Percentiles rank a stretch among this genome's conserved stretches.
Evolutionary conservation across 2,797 vertebrate species (phyloP).

Genomic region (Cygnus olor): DNA sequence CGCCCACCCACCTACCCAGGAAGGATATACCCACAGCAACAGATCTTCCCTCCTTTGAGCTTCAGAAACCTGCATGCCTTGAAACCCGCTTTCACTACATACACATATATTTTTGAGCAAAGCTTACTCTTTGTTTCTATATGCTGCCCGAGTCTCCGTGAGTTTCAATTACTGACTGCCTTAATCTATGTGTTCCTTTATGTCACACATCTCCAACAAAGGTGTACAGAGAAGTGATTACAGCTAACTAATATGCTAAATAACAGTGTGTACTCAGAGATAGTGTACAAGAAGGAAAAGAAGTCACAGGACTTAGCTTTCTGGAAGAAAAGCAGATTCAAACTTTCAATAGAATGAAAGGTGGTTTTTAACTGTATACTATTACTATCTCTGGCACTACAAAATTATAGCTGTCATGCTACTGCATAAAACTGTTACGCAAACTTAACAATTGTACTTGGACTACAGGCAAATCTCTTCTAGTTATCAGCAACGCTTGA

Average conservation of each 20-base stretch:
- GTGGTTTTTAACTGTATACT: neutral
- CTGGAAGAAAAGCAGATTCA: neutral
- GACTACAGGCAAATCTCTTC: neutral
- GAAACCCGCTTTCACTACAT: neutral
- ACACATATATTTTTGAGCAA: accelerated
- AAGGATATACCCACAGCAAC: neutral
- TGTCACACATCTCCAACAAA: neutral
- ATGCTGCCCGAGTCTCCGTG: accelerated
- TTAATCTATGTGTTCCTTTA: accelerated
- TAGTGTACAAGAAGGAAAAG: neutral
- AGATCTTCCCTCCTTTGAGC: neutral
- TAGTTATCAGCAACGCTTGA: neutral
- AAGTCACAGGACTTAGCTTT: neutral
- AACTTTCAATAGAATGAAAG: neutral
- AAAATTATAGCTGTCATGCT: neutral
- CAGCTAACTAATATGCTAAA: accelerated
- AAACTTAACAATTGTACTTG: neutral
- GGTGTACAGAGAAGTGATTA: accelerated
- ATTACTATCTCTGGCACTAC: neutral
- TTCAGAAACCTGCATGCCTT: neutral
- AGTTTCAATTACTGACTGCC: neutral
- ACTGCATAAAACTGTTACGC: neutral
- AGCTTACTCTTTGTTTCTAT: accelerated
- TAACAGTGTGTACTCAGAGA: accelerated
- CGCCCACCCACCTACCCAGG: no score